Percentiles rank a stretch among this genome's conserved stretches.
phyloP scores from a whole-genome alignment of 2,797 vertebrate species.

The Natrix natrix region DNA sequence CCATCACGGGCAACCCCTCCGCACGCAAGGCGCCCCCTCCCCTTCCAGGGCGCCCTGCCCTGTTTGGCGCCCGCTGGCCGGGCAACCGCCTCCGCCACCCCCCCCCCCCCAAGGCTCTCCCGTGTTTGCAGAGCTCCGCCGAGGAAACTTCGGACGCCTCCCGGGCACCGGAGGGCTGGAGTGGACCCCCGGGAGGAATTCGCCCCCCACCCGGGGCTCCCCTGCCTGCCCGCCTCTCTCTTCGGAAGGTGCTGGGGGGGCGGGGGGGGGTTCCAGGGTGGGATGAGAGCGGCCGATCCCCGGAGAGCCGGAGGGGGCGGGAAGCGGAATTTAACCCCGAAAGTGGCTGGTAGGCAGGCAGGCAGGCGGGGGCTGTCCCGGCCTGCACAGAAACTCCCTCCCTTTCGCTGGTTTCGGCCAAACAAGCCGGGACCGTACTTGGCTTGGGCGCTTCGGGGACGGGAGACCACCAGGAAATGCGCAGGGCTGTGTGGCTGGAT shows the following conservation, averaged over 20 bases:
- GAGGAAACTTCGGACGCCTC: neutral
- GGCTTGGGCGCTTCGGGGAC: neutral
- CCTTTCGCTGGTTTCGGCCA: neutral
- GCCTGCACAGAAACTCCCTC: neutral
- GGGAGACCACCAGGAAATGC: neutral
- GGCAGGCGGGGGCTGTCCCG: too few species aligned
- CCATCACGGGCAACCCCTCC: neutral
- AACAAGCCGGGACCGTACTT: accelerated
- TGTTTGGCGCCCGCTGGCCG: neutral
- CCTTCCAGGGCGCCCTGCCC: neutral
- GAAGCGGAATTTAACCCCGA: neutral
- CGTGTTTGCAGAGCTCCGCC: neutral
- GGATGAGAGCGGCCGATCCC: neutral
- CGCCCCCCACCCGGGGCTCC: neutral
- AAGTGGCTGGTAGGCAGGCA: too few species aligned
- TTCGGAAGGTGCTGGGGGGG: too few species aligned
- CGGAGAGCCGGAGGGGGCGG: neutral
- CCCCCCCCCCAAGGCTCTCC: too few species aligned
- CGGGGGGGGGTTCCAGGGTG: neutral
- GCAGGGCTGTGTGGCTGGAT: neutral
- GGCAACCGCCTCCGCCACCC: neutral
- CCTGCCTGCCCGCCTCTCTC: too few species aligned
- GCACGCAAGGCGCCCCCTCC: neutral
- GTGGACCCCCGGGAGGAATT: neutral
- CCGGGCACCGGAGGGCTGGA: neutral